A percentile compares a stretch with the other conserved stretches of the same genome.
Evolutionary conservation across 2,113 vertebrate species (phyloP).

Genomic region (Caranx melampygus): DNA sequence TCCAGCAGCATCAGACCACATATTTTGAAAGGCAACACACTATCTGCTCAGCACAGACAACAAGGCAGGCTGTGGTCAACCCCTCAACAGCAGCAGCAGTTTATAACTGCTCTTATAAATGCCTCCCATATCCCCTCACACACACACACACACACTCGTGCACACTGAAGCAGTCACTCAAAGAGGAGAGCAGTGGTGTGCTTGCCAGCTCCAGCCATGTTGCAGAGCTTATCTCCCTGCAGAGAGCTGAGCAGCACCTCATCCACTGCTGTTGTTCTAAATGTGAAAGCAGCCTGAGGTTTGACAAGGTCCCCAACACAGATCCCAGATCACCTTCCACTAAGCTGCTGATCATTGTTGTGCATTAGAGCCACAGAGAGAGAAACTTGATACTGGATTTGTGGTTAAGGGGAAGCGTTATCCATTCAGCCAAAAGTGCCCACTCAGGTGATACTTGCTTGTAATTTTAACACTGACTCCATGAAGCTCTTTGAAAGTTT

Average conservation of each 20-base stretch:
- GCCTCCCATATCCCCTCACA: neutral
- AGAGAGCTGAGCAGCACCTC: slow-evolving; percentile 36
- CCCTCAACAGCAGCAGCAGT: slow-evolving; percentile 28
- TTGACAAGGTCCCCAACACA: slow-evolving; percentile 63
- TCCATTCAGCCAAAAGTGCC: slow-evolving; percentile 72
- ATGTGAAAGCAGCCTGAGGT: slow-evolving; percentile 57
- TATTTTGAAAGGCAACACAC: slow-evolving; percentile 15
- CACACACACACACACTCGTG: slow-evolving; percentile 7
- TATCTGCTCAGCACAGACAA: neutral
- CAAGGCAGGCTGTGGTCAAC: slow-evolving; percentile 15
- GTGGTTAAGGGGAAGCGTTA: slow-evolving; percentile 63
- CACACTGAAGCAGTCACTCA: slow-evolving; percentile 11
- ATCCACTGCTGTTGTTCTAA: slow-evolving; percentile 39
- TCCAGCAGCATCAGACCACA: neutral
- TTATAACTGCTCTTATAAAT: slow-evolving; percentile 43
- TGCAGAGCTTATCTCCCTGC: slow-evolving; percentile 46
- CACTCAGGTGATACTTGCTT: slow-evolving; percentile 65
- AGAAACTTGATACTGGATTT: slow-evolving; percentile 67
- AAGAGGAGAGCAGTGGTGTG: slow-evolving; percentile 24
- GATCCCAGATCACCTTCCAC: slow-evolving; percentile 69
- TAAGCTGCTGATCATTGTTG: slow-evolving; percentile 56
- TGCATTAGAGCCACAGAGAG: slow-evolving; percentile 61
- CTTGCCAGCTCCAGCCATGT: slow-evolving; percentile 29
- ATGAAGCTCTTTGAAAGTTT: slow-evolving; percentile 30
- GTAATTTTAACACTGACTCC: slow-evolving; percentile 71